Base-by-base conservation (phyloP, 2,888 invertebrate genomes). In the Rugalucina vietnamica region DNA sequence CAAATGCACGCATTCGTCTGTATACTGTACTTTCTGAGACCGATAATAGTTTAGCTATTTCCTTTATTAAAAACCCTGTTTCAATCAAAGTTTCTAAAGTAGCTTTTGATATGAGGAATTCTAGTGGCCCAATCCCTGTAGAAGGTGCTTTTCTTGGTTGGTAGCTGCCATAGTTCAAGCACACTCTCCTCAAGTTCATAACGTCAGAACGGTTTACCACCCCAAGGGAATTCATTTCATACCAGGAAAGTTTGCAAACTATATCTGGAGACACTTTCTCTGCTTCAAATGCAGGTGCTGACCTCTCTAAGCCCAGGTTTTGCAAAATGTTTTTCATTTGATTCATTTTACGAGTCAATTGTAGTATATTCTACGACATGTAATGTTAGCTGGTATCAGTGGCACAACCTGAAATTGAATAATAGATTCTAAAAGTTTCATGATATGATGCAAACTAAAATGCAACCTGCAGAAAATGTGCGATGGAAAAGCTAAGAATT, bases 101-200 rank as follows among this genome's bases (percentile, higher is more conserved):
- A 1, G 54, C 43, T 72, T 76, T 76, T 73, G 80, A 50, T 32
- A 84, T 76, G 12, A 76, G 27, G 57, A 54, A 80, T 49, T 75
- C 14, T 74, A 24, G 60, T 32, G 34, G n/a, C n/a, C n/a, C n/a
- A n/a, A n/a, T n/a, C n/a, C n/a, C n/a, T n/a, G n/a, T n/a, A n/a
- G n/a, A n/a, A n/a, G n/a, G n/a, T n/a, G n/a, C n/a, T n/a, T n/a
- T n/a, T n/a, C n/a, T n/a, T n/a, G n/a, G n/a, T n/a, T n/a, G n/a
- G n/a, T n/a, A n/a, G n/a, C n/a, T n/a, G 5, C 82, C 84, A 76
- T 84, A 78, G 74, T 70, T 76, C n/a, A 84, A 34, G 36, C 84
- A 76, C 50, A 81, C 81, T 4, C 75, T 72, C 49, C 85, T 54
- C 18, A 85, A 57, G 69, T 74, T 43, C 85, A 70, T 70, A 34